These are phyloP conservation scores for Dendronephthya gigantea DNA, from an alignment of 64 coral and sea anemone species.

Conservation along the genomic window DNA sequence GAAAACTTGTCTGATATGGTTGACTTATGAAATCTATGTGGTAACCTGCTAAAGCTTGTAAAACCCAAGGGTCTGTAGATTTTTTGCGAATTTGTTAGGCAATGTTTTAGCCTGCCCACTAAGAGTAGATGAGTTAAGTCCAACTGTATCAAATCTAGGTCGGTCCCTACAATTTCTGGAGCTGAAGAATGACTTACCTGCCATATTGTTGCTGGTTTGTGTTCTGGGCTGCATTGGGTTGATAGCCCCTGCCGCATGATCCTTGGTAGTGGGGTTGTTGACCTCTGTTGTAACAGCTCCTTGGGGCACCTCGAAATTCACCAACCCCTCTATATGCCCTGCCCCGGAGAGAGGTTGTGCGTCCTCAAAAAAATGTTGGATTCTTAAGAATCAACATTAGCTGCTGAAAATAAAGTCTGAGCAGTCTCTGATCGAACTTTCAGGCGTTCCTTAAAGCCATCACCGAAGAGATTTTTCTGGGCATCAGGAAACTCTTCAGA, in stretches of 20 bases:
- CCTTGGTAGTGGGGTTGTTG: background rate
- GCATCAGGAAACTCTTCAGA: constrained; percentile 33
- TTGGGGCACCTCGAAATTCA: constrained; percentile 12
- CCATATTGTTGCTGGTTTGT: too few relatives aligned
- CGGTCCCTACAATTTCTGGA: background rate
- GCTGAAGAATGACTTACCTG: too few relatives aligned
- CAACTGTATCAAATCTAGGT: background rate
- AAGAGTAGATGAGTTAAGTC: background rate
- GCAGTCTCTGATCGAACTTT: constrained; percentile 37
- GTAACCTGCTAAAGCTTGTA: background rate
- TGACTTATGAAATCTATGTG: background rate
- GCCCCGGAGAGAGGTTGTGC: background rate
- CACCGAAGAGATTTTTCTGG: constrained; percentile 24
- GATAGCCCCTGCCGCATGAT: background rate
- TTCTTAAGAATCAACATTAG: constrained; percentile 26
- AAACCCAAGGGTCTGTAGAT: background rate
- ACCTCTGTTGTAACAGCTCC: background rate
- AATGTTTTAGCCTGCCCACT: background rate
- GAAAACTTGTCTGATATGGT: background rate
- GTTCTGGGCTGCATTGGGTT: too few relatives aligned
- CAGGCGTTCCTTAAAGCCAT: constrained; percentile 24
- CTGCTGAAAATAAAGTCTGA: constrained; percentile 20
- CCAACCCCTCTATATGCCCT: constrained; percentile 1
- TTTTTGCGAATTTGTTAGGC: background rate
- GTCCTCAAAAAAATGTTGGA: constrained; percentile 18